Percentiles rank a stretch among this genome's conserved stretches.
Evolutionary conservation across 2,888 invertebrate species (phyloP).

Genomic region (Alsophila aescularia): DNA sequence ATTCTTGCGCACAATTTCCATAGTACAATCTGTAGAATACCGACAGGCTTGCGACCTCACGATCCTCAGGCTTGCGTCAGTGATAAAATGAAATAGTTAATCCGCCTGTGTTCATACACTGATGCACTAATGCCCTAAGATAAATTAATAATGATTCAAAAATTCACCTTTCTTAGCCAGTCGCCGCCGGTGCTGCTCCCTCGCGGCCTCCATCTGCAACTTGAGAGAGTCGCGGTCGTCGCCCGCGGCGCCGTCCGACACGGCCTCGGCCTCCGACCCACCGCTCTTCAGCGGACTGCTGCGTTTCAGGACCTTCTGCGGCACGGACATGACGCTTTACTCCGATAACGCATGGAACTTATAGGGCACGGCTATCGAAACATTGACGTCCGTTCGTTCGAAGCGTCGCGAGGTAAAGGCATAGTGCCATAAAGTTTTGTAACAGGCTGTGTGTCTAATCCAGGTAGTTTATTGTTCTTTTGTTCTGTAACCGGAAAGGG

Average conservation of each 20-base stretch:
- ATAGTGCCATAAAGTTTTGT: too few relatives aligned
- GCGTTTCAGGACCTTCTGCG: constrained; percentile 73
- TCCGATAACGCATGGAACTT: too few relatives aligned
- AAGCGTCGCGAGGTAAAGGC: too few relatives aligned
- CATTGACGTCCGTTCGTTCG: not conserved
- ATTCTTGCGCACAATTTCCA: too few relatives aligned
- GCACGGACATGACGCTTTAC: not conserved
- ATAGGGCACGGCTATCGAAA: not conserved
- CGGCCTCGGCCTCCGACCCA: constrained; percentile 67
- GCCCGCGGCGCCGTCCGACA: constrained; percentile 53
- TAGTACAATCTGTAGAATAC: too few relatives aligned
- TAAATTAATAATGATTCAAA: too few relatives aligned
- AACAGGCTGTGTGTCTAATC: not conserved
- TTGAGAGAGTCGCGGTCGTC: constrained; percentile 69
- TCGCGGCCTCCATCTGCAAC: constrained; percentile 78
- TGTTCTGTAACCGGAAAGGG: not conserved
- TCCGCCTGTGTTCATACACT: too few relatives aligned
- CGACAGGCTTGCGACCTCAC: too few relatives aligned
- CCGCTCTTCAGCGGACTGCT: constrained; percentile 71
- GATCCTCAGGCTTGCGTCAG: too few relatives aligned
- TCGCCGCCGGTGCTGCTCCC: constrained; percentile 71
- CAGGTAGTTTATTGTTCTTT: not conserved
- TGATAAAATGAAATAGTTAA: too few relatives aligned
- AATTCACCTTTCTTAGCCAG: constrained; percentile 76
- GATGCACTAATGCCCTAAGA: not conserved